Percentiles rank a stretch among this genome's conserved stretches.
Evolutionary conservation across 2,113 vertebrate species (phyloP).

Genomic region (Chionis minor): DNA sequence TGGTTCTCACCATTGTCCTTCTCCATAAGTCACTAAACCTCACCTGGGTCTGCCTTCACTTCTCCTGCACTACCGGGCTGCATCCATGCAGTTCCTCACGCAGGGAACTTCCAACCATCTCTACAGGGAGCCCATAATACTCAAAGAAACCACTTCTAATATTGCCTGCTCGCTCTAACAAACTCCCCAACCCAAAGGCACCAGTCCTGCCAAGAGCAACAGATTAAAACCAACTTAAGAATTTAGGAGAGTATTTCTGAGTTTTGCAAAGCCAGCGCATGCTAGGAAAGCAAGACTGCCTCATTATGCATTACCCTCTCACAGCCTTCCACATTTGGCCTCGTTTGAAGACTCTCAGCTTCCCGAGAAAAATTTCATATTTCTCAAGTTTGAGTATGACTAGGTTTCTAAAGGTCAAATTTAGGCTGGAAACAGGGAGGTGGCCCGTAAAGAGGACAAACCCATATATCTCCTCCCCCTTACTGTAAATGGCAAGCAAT

Average conservation of each 20-base stretch:
- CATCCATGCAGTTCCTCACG: rapidly evolving
- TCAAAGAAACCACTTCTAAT: constrained; percentile 39
- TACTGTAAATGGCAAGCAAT: constrained; percentile 18
- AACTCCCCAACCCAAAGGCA: constrained; percentile 25
- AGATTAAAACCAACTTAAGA: constrained; percentile 41
- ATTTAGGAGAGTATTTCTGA: constrained; percentile 15
- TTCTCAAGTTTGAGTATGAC: neutral
- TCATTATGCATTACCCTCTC: neutral
- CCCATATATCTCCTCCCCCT: neutral
- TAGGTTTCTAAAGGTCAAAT: neutral
- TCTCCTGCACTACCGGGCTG: neutral
- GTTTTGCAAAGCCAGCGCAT: neutral
- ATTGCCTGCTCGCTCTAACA: constrained; percentile 16
- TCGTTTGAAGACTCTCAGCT: neutral
- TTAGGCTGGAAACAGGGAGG: constrained; percentile 7
- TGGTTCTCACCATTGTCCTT: neutral
- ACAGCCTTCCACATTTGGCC: neutral
- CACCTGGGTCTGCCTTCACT: neutral
- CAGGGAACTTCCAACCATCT: neutral
- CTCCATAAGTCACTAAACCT: neutral
- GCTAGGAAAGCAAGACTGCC: neutral
- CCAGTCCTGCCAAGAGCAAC: constrained; percentile 44
- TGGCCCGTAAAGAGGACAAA: neutral
- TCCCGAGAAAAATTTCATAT: neutral
- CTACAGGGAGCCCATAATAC: neutral